Base-by-base conservation (phyloP, 1,140 invertebrate species). In the Lordiphosa clarofinis region DNA sequence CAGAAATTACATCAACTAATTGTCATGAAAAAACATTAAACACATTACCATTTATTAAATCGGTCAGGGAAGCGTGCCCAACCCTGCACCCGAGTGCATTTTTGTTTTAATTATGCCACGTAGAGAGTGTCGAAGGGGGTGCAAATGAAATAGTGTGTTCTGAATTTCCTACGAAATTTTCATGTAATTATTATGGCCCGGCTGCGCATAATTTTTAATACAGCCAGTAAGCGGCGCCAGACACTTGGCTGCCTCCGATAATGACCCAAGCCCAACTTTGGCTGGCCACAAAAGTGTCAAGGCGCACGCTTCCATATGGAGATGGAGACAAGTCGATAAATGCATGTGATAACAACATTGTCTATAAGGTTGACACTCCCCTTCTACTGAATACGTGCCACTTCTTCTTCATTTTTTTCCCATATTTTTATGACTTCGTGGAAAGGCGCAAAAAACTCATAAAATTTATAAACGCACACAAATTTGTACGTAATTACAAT, bases 401-500 rank as follows among this genome's bases (percentile, higher is more conserved):
- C 13, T 11, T 53, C 9, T 31, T 11, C 38, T 53, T 79, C 54
- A 47, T 36, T 64, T 55, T 49, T 15, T 24, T 57, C 59, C 74
- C 57, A 84, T 87, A 87, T 84, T 86, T 84, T 82, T 86, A 84
- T 86, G 62, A 42, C 47, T 84, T 84, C 79, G 70, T 75, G 62
- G 81, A 84, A 84, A 58, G 39, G 46, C 56, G 54, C 35, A 44
- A 36, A 57, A 33, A 50, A 39, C 68, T 28, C 57, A 67, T 75
- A 82, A 79, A 67, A 56, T 66, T 49, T 66, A 56, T 56, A 74
- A 63, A 63, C 49, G 60, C 71, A 70, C 67, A 73, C 59, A 84
- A 70, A 78, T 84, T 79, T 79, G 65, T 86, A 60, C 42, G 62
- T 87, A 86, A 84, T 84, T 87, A 81, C 62, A 84, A 84, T 82